A percentile compares a stretch with the other conserved stretches of the same genome.
Evolutionary conservation across 30 jellyfish, hydroid and myxozoan genomes (phyloP).

Genomic region (Mastigias papua): DNA sequence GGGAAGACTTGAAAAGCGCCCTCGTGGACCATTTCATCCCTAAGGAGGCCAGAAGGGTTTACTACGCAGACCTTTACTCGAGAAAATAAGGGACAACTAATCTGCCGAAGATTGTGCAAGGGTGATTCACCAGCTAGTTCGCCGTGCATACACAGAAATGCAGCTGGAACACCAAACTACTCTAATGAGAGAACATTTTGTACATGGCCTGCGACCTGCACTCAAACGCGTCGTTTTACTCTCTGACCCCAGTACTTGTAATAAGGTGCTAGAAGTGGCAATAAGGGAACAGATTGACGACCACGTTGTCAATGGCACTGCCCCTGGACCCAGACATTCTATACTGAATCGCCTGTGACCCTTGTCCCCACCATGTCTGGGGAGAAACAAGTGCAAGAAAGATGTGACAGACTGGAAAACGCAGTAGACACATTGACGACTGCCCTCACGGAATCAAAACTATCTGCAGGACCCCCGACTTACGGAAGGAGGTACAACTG

Average conservation of each 20-base stretch:
- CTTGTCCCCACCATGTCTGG: neutral
- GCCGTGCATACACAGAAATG: constrained; percentile 31
- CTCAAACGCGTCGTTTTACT: neutral
- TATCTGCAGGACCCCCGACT: neutral
- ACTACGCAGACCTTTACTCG: constrained; percentile 13
- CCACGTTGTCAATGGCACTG: constrained; percentile 18
- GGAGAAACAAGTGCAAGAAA: neutral
- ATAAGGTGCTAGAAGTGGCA: constrained; percentile 2
- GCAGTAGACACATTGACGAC: neutral
- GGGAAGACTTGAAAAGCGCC: neutral
- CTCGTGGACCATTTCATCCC: neutral
- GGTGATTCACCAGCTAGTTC: constrained; percentile 34
- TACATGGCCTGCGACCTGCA: constrained; percentile 17
- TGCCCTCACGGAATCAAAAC: neutral
- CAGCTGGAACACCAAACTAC: constrained; percentile 38
- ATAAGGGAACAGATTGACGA: constrained; percentile 38
- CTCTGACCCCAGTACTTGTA: neutral
- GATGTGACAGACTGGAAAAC: constrained; percentile 8
- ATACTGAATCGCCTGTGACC: neutral
- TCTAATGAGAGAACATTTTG: constrained; percentile 37
- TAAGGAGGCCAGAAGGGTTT: constrained; percentile 12
- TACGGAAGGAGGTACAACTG: neutral
- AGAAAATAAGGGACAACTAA: constrained; percentile 6
- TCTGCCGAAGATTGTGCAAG: constrained; percentile 14
- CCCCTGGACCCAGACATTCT: neutral